These are phyloP conservation scores for Caenorhabditis panamensis DNA, from an alignment of 2,888 invertebrate genomes.

Conservation along the genomic window DNA sequence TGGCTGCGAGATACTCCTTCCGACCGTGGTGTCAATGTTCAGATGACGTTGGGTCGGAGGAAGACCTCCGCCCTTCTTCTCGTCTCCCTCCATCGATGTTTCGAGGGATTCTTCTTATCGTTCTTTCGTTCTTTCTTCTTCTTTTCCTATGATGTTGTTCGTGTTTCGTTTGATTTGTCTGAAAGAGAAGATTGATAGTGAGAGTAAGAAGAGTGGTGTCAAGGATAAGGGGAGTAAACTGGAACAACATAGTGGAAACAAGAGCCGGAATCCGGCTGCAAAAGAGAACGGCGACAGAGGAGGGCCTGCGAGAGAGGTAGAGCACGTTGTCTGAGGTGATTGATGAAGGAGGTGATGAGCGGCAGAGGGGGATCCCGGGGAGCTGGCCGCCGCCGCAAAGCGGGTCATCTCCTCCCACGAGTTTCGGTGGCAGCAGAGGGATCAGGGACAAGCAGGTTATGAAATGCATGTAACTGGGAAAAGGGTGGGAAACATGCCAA, in stretches of 20 bases:
- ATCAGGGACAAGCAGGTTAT: not conserved
- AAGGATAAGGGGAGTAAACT: too few species aligned
- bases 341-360: conserved; percentile 47
- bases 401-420: conserved; percentile 55
- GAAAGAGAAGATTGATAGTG: conserved; percentile 12
- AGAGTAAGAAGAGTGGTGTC: conserved; percentile 11
- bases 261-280: too few species aligned
- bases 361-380: conserved; percentile 47
- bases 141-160: conserved; percentile 10
- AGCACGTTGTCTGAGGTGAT: conserved; percentile 54
- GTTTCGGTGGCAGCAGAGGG: conserved; percentile 17
- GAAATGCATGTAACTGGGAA: conserved; percentile 8
- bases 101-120: conserved; percentile 32
- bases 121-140: conserved; percentile 9
- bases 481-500: not conserved
- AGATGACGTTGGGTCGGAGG: conserved; percentile 52
- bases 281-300: conserved; percentile 11
- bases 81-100: conserved; percentile 53
- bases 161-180: conserved; percentile 22
- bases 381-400: conserved; percentile 32
- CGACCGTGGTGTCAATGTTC: conserved; percentile 53
- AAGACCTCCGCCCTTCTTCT: conserved; percentile 46
- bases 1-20: conserved; percentile 55
- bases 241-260: too few species aligned
- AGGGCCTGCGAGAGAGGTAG: conserved; percentile 25